phyloP scores from a whole-genome alignment of 1,140 invertebrate genomes.

The Trachymyrmex cornetzi region DNA sequence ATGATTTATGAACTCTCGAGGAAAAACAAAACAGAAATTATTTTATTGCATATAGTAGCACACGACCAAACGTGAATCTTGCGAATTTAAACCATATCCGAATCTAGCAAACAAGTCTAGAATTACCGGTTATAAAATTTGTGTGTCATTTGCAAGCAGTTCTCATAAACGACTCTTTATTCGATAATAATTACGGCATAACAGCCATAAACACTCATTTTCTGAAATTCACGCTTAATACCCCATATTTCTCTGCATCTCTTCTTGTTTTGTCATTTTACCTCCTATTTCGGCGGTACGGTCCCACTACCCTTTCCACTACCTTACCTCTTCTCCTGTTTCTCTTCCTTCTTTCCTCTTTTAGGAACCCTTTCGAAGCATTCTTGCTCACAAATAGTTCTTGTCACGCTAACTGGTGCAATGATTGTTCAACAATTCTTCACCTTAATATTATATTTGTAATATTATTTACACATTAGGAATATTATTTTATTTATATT shows the following conservation, averaged over 20 bases:
- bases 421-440: constrained; percentile 7
- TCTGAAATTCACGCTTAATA: constrained; percentile 74
- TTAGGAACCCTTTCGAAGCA: constrained; percentile 46
- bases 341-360: background rate
- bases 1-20: background rate
- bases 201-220: constrained; percentile 79
- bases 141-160: constrained; percentile 78
- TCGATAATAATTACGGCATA: constrained; percentile 84
- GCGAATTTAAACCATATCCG: background rate
- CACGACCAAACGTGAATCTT: constrained; percentile 5
- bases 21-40: background rate
- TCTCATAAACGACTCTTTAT: constrained; percentile 82
- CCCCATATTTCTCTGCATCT: constrained; percentile 70
- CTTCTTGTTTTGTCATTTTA: constrained; percentile 73
- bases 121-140: constrained; percentile 77
- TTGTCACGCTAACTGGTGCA: constrained; percentile 28
- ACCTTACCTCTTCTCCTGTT: constrained; percentile 2
- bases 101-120: constrained; percentile 56
- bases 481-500: background rate
- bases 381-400: constrained; percentile 34
- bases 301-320: constrained; percentile 8
- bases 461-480: background rate
- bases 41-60: constrained; percentile 22
- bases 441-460: background rate
- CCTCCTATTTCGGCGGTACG: constrained; percentile 34